Base-by-base conservation (phyloP, 2,888 invertebrate genomes). In the Chloroclysta siterata region DNA sequence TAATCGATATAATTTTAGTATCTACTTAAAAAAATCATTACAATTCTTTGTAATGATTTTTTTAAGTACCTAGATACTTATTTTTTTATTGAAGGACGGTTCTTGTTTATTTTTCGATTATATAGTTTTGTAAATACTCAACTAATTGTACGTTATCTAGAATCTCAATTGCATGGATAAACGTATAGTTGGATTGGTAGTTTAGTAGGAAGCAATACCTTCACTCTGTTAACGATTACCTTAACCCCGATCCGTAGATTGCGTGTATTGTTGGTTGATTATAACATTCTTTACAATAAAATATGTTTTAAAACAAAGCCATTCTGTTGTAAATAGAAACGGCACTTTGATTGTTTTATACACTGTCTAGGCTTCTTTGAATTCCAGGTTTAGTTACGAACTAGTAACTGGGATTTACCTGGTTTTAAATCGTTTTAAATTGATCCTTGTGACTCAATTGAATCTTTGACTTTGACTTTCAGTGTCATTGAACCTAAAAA, bases 221-320 rank as follows among this genome's bases (percentile, higher is more conserved):
- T 17, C 36, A 63, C 76, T 75, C 73, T 70, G 75, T 74, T 66
- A 71, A 77, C 73, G 65, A 70, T 85, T 76, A 78, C 90, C 90
- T 90, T 90, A 82, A 88, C 90, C 90, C 78, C 81, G 78, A 79
- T 89, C 69, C 65, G 63, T 54, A 68, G 77, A 78, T 79, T 74
- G 88, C 87, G 83, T 88, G 87, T 51, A 53, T 47, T 55, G n/a
- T 29, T 22, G n/a, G 11, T 41, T 53, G n/a, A 51, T 39, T 44
- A 53, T 10, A 42, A 14, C 11, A 29, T 28, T 2, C 51, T 36
- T 36, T 15, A 51, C 33, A 51, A 47, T 56, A 56, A 55, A 54
- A 60, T 53, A 17, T 46, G 46, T 46, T 46, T 42, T 46, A 11
- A 46, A 8, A 46, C 46, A 46, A 17, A 46, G 17, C 17, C 11